Evolutionary conservation across 2,888 invertebrate species (phyloP).

Genomic region (Monochamus alternatus): DNA sequence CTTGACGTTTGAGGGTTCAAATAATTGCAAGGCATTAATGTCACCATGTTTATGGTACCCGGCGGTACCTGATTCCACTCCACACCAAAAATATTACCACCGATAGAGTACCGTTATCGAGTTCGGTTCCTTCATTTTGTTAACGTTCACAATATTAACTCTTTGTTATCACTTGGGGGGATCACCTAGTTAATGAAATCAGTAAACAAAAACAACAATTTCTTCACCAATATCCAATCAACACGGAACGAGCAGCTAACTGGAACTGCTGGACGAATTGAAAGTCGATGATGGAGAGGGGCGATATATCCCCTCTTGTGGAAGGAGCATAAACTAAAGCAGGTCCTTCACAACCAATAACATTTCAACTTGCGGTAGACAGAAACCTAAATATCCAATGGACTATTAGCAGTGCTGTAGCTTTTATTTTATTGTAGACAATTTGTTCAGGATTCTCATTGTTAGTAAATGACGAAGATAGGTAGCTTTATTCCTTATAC

Average conservation of each 20-base stretch:
- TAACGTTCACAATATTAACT: no score
- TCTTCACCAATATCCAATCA: conserved; percentile 33
- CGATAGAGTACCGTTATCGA: neutral
- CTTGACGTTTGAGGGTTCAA: conserved; percentile 74
- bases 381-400: conserved; percentile 42
- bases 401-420: conserved; percentile 21
- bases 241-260: conserved; percentile 19
- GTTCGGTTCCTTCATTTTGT: no score
- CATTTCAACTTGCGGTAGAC: conserved; percentile 39
- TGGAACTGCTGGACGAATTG: conserved; percentile 16
- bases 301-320: conserved; percentile 41
- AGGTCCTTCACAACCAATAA: conserved; percentile 43
- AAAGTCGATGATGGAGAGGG: conserved; percentile 42
- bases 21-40: conserved; percentile 80
- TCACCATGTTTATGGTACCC: conserved; percentile 73
- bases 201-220: neutral
- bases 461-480: conserved; percentile 37
- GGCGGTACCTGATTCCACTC: conserved; percentile 52
- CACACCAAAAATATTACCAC: conserved; percentile 22
- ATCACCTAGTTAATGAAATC: no score
- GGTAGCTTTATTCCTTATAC: conserved; percentile 1
- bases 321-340: conserved; percentile 42
- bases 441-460: conserved; percentile 41
- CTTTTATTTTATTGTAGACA: conserved; percentile 47
- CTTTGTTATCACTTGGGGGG: no score